Percentiles rank a stretch among this genome's conserved stretches.
These are phyloP conservation scores for Macrocentrus cingulum DNA, from an alignment of 1,140 invertebrate species.

Conservation along the genomic window DNA sequence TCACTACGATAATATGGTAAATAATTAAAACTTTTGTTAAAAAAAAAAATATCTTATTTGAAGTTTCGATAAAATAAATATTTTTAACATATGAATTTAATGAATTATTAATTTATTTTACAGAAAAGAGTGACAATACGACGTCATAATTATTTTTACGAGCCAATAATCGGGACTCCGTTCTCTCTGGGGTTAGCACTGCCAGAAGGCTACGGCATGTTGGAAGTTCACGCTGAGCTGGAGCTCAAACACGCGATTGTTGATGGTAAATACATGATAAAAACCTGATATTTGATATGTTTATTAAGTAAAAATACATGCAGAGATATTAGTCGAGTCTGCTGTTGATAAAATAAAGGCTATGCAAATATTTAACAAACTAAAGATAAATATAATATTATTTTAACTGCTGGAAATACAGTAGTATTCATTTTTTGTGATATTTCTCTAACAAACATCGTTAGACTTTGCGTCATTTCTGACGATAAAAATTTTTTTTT, in stretches of 20 bases:
- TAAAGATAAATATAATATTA: background rate
- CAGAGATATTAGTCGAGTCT: too few relatives aligned
- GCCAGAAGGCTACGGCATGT: slow-evolving; percentile 87
- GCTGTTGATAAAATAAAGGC: too few relatives aligned
- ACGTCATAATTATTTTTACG: slow-evolving; percentile 82
- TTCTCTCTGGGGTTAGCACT: slow-evolving; percentile 87
- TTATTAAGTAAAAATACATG: too few relatives aligned
- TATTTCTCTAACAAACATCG: too few relatives aligned
- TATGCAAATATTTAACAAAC: too few relatives aligned
- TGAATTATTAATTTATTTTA: slow-evolving; percentile 35
- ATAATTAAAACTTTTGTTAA: slow-evolving; percentile 26
- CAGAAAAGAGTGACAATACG: slow-evolving; percentile 74
- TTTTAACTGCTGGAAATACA: background rate
- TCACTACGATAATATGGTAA: slow-evolving; percentile 87
- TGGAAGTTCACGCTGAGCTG: slow-evolving; percentile 80
- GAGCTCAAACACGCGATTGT: slow-evolving; percentile 80
- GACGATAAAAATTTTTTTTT: slow-evolving; percentile 29
- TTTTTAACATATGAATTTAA: too few relatives aligned
- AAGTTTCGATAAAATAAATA: too few relatives aligned
- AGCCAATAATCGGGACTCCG: slow-evolving; percentile 83
- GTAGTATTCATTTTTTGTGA: too few relatives aligned
- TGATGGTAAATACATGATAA: slow-evolving; percentile 65
- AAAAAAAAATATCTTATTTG: too few relatives aligned
- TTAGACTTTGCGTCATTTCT: too few relatives aligned
- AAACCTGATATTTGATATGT: background rate